These are phyloP conservation scores for Melanerpes formicivorus DNA, from an alignment of 2,113 vertebrate genomes.

Conservation along the genomic window DNA sequence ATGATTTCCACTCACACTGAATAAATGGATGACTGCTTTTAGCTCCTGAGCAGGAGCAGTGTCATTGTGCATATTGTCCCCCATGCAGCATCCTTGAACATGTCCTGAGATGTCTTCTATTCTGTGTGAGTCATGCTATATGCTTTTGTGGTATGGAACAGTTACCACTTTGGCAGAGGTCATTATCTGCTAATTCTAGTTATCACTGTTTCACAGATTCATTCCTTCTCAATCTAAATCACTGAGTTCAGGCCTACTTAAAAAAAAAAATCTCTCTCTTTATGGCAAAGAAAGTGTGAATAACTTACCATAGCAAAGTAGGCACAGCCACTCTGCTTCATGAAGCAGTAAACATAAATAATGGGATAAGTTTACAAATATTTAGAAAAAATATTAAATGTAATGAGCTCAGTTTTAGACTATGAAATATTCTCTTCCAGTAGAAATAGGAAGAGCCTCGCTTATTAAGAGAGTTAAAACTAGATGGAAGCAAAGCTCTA, in stretches of 20 bases:
- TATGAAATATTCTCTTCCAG: not conserved
- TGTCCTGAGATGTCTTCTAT: not conserved
- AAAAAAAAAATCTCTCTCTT: not conserved
- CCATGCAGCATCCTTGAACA: not conserved
- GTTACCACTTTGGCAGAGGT: not conserved
- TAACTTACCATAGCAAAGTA: not conserved
- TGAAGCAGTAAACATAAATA: not conserved
- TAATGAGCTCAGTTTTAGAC: not conserved
- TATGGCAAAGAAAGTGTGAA: not conserved
- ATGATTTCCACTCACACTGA: not conserved
- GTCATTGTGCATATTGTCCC: not conserved
- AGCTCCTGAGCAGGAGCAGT: not conserved
- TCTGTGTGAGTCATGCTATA: not conserved
- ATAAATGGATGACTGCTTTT: not conserved
- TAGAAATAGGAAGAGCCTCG: not conserved
- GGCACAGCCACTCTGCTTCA: not conserved
- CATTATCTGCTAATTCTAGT: not conserved
- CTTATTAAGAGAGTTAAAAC: slow-evolving; percentile 50
- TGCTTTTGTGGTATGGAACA: not conserved
- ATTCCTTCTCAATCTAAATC: not conserved
- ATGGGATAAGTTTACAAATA: not conserved
- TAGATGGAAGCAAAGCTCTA: slow-evolving; percentile 55
- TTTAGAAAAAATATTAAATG: not conserved
- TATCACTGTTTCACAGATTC: not conserved
- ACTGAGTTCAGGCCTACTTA: not conserved